Evolutionary conservation across 2,888 invertebrate genomes (phyloP), one percentile per base, ranked within the genome.

Genomic region (Scrobipalpa atriplicella): DNA sequence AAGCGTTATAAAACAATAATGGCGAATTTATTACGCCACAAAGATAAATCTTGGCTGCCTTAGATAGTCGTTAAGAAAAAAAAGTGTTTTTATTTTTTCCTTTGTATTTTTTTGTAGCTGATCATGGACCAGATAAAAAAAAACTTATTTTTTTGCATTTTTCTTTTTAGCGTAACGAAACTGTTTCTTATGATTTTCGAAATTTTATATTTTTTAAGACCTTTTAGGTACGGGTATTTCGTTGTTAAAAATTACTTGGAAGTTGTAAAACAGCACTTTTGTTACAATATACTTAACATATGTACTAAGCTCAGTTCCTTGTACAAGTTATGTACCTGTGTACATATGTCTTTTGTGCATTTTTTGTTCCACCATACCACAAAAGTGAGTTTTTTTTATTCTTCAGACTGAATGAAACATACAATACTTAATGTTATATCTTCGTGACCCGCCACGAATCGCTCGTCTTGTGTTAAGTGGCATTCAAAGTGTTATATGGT

Each of bases 1-100:
- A 16, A 13, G 16, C 38, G 58, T 58, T 58, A 29, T 58, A 58
- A 58, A 58, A 58, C 38, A 58, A 58, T 58, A 58, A 58, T 58
- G 38, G 58, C 16, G 16, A 5, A 58, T 58, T 16, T 58, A 58
- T n/a, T 58, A 38, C 38, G n/a, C 58, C 58, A n/a, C 58, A 58
- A 58, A 58, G 38, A 58, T 58, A 58, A 58, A 58, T 29, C 7
- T 10, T 16, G 38, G 16, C 38, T 38, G 16, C 10, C 13, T 56
- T n/a, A 38, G 29, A 11, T 36, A n/a, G 1, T 38, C 51, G 52
- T 52, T 7, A 21, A 21, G 2, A n/a, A n/a, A n/a, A 58, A 58
- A 58, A 58, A 38, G n/a, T 36, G 16, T n/a, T 16, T 16, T 21
- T 5, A 13, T 38, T n/a, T 16, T 58, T 58, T 18, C 16, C 2